Evolutionary conservation across 2,888 invertebrate genomes (phyloP).

Genomic region (Alloscopus bannaensis): DNA sequence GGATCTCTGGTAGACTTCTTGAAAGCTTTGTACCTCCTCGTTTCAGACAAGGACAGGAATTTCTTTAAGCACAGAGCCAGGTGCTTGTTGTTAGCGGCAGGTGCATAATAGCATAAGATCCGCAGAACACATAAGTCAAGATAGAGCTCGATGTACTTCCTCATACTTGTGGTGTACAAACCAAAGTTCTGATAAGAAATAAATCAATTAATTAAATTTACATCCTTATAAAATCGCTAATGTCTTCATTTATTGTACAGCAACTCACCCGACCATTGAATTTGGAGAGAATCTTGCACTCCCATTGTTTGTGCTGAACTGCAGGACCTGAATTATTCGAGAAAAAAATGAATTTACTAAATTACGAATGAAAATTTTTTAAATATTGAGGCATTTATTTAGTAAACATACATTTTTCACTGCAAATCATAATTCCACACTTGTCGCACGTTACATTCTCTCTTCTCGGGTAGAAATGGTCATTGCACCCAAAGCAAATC

Average conservation of each 20-base stretch:
- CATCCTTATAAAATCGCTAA: neutral
- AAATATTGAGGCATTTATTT: constrained; percentile 1
- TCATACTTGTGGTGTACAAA: neutral
- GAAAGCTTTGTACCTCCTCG: constrained; percentile 14
- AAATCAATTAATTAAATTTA: neutral
- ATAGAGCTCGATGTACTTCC: constrained; percentile 33
- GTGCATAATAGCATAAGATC: neutral
- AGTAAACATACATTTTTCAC: constrained; percentile 4
- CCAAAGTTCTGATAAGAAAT: constrained; percentile 16
- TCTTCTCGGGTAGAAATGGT: constrained; percentile 11
- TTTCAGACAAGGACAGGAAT: constrained; percentile 6
- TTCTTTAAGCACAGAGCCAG: neutral
- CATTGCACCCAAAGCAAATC: constrained; percentile 34
- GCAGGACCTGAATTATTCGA: neutral
- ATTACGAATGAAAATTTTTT: neutral
- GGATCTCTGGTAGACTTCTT: constrained; percentile 4
- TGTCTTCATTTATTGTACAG: neutral
- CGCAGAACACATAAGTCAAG: constrained; percentile 40
- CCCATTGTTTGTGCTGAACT: too few species aligned
- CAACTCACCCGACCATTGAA: neutral
- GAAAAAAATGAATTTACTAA: neutral
- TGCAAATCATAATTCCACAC: constrained; percentile 31
- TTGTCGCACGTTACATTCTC: neutral
- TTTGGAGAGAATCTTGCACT: constrained; percentile 11
- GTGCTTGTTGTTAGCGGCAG: neutral